Base-by-base conservation (phyloP, 2,888 invertebrate genomes). In the Melieria crassipennis region DNA sequence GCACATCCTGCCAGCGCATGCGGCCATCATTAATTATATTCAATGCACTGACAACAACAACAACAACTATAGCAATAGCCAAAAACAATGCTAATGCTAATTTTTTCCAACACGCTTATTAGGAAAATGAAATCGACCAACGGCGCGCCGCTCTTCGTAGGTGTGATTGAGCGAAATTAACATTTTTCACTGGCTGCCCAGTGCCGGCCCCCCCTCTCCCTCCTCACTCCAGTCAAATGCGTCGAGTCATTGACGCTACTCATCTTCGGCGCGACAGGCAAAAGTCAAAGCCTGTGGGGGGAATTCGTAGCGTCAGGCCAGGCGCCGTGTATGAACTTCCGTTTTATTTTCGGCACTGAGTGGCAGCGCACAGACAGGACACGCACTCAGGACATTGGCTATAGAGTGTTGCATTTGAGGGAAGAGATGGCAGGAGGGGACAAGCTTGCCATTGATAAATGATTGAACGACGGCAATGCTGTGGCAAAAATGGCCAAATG, bases 141-240 rank as follows among this genome's bases (percentile, higher is more conserved):
- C 30, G 30, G 30, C 2, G 30, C 30, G 7, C 11, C 47, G 65
- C 60, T 42, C 57, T 56, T 69, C 58, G 73, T 69, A 71, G 69
- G 73, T 71, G 71, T 71, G 71, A 73, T 73, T 71, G 69, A 30
- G 69, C 69, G 45, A 71, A 73, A 73, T 69, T 69, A 73, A 69
- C 69, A 71, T 73, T 70, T 73, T 56, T 60, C 67, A 61, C 10
- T 42, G 16, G 58, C 47, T 13, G 16, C 4, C 3, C 45, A 30
- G 30, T 30, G 30, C 30, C 30, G n/a, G n/a, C 30, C 30, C 0
- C 30, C 30, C 30, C 30, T 0, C 3, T 30, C 30, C 30, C 30
- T 30, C 30, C 30, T 30, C 1, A 30, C 30, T 30, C 30, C 30
- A 30, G 30, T 30, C 30, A 30, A 30, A 30, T 1, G 30, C 30